Evolutionary conservation across 2,888 invertebrate species (phyloP), one percentile per base, ranked within the genome.

Genomic region (Didymodactylos carnosus): DNA sequence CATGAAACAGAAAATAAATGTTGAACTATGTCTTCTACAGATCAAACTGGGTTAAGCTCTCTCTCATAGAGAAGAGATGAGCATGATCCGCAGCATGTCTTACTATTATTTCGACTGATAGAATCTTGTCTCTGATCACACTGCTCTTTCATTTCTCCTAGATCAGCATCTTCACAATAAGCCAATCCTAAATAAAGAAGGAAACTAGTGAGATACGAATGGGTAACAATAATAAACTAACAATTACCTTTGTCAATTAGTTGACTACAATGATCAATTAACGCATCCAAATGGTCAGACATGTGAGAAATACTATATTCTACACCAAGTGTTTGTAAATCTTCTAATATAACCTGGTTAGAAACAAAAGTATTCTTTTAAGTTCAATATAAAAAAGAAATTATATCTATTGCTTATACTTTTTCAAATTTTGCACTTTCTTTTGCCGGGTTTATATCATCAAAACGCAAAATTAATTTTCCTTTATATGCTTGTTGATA

Each of bases 381-480:
- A 23, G 10, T 23, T 14, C 19, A 23, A 69, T 39, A 10, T 11
- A 5, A 29, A 0, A 27, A 39, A 25, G 6, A 14, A 8, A 23
- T 35, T 69, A n/a, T 23, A 62, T 49, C 4, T 11, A 39, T 14
- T 27, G 27, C 43, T 70, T 23, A 62, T 76, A 93, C 94, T 86
- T 94, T 88, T 82, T 98, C 98, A 85, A 94, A 99, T 78, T 97
- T 91, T 1, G 89, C 90, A 79, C 93, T 92, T 82, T 98, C 98
- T 82, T 98, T 98, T 19, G 94, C 97, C 6, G 98, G 98, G 85
- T 99, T 99, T 8, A 98, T 99, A 82, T 99, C 98, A 84, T 99
- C 98, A 83, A 99, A 99, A 77, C 98, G 88, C 94, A 99, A 93
- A 76, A 99, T 90, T 0, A 98, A 87, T 81, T 90, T 90, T 0